A percentile compares a stretch with the other conserved stretches of the same genome.
Conservation (phyloP, 2,797 vertebrate species). For the Poeciliopsis infans region DNA sequence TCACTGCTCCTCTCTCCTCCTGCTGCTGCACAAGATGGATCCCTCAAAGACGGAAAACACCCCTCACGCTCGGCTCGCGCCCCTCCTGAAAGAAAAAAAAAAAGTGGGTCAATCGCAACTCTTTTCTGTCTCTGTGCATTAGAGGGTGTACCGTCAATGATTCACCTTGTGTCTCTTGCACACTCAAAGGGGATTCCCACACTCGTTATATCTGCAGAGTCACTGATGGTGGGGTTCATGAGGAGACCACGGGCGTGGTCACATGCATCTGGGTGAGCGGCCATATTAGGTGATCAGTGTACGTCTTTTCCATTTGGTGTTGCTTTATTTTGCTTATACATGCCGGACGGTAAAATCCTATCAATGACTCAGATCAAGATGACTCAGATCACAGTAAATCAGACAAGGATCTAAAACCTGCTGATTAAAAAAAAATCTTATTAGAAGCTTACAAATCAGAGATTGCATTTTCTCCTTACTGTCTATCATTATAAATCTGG, state of each 20-base stretch:
- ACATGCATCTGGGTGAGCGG: slow-evolving; percentile 13
- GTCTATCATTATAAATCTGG: background rate
- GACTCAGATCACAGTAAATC: slow-evolving; percentile 6
- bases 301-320: slow-evolving; percentile 6
- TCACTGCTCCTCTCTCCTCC: slow-evolving; percentile 33
- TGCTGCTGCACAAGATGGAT: slow-evolving; percentile 75
- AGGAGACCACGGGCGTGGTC: slow-evolving; percentile 49
- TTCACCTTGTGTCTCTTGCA: slow-evolving; percentile 21
- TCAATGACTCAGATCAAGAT: slow-evolving; percentile 8
- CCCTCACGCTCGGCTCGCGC: slow-evolving; percentile 29
- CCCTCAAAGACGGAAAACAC: slow-evolving; percentile 70
- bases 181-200: slow-evolving; percentile 68
- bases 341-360: background rate
- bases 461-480: background rate
- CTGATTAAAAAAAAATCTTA: slow-evolving; percentile 2
- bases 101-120: slow-evolving; percentile 58
- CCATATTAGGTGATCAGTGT: background rate
- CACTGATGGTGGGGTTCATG: slow-evolving; percentile 22
- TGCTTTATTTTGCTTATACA: slow-evolving; percentile 14
- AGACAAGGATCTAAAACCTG: background rate
- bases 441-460: background rate
- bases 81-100: slow-evolving; percentile 31
- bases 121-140: slow-evolving; percentile 44
- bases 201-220: slow-evolving; percentile 22
- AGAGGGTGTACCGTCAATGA: slow-evolving; percentile 43